These are phyloP conservation scores for Bembecia ichneumoniformis DNA, from an alignment of 2,888 invertebrate species.

Conservation along the genomic window DNA sequence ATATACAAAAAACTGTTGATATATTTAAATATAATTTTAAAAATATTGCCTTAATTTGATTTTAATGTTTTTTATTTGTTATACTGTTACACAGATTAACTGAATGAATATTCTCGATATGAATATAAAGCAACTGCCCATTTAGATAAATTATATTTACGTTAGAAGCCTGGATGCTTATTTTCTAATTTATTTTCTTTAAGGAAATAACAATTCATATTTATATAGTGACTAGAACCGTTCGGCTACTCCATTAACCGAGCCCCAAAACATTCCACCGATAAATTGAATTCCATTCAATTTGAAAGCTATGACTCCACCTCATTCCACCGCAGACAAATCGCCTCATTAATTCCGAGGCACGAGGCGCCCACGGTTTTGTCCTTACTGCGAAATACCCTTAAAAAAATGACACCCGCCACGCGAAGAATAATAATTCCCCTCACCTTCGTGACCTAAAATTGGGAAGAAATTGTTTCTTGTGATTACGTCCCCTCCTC, in stretches of 20 bases:
- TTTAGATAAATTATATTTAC: too few species aligned
- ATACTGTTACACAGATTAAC: too few species aligned
- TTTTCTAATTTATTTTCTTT: slow-evolving; percentile 5
- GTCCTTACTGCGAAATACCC: slow-evolving; percentile 18
- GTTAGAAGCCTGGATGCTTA: too few species aligned
- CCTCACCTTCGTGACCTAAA: slow-evolving; percentile 1
- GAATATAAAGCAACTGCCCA: too few species aligned
- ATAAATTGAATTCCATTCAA: slow-evolving; percentile 44
- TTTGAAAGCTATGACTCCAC: slow-evolving; percentile 33
- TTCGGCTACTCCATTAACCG: slow-evolving; percentile 18
- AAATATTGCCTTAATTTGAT: too few species aligned
- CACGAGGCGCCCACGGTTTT: slow-evolving; percentile 32
- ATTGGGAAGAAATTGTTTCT: neutral
- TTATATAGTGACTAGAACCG: slow-evolving; percentile 11
- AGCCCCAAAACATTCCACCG: slow-evolving; percentile 14
- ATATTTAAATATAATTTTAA: too few species aligned
- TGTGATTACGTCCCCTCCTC: neutral
- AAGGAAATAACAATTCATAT: slow-evolving; percentile 19
- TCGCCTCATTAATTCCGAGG: slow-evolving; percentile 50
- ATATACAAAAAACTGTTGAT: too few species aligned
- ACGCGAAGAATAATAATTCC: slow-evolving; percentile 12
- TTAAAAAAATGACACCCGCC: slow-evolving; percentile 17
- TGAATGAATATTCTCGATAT: too few species aligned
- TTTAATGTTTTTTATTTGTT: too few species aligned
- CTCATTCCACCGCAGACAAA: slow-evolving; percentile 35